Base-by-base conservation (phyloP, 1,140 invertebrate species). In the Drosophila rhopaloa region DNA sequence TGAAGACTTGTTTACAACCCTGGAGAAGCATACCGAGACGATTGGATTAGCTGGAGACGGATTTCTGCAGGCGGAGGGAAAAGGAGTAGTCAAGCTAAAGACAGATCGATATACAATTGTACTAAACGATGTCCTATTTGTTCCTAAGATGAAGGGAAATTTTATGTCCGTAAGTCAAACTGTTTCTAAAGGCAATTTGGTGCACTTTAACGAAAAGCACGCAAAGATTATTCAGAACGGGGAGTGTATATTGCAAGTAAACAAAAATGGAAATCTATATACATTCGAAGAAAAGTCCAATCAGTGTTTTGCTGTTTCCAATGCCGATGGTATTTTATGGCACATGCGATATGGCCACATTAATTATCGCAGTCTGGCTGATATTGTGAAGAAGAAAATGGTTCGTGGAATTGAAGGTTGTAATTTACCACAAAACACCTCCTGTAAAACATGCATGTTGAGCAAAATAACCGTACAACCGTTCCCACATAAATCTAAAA, bases 101-200 rank as follows among this genome's bases (percentile, higher is more conserved):
- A 47, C 44, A 24, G 19, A 47, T 47, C 44, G 44, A 11, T 47
- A 47, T 2, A 47, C 19, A 10, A 19, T 47, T 47, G 19, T 47
- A 10, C 16, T 46, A 19, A 46, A 5, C 44, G 44, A 46, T 9
- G 44, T 46, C 5, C 44, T 46, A 10, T 46, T 24, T 46, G 19
- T 46, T 11, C 19, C 44, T 10, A 24, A 4, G 44, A 46, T 46
- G 44, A 46, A 46, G 10, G 44, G n/a, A 32, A 46, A 46, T 2
- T 46, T 24, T 19, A 13, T 24, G 44, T 46, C 44, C 14, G 44
- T 24, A 46, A 46, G 16, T 46, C 44, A 46, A 46, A 46, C 44
- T 9, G 44, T 46, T 19, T 46, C 16, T 0, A 46, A 46, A 46
- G 44, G 19, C 19, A 46, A 50, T 50, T 29, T 50, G 47, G 41